Base-by-base conservation (phyloP, 1,140 invertebrate genomes). In the Pseudomyrmex flavicornis region DNA sequence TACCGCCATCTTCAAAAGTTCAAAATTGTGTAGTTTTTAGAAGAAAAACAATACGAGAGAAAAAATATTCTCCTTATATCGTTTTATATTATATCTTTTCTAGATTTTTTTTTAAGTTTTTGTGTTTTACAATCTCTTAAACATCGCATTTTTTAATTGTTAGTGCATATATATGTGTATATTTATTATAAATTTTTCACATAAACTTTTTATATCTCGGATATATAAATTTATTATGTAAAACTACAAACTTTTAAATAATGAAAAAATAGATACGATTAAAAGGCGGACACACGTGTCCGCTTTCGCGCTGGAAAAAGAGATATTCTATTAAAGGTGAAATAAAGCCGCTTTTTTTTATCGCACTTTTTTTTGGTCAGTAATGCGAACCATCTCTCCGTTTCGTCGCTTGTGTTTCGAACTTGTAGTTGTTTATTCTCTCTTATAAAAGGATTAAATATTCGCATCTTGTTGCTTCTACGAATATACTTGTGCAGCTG, bases 321-420 rank as follows among this genome's bases (percentile, higher is more conserved):
- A 13, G 20, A 17, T 69, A 13, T 4, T 15, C 17, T 48, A 44
- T 52, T 48, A 48, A 26, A 68, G 48, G 1, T 15, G 66, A 69
- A 54, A 69, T 69, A 69, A 22, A 69, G 13, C 20, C 13, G 66
- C 12, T 22, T 52, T 35, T 26, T 68, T 69, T 69, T 69, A 69
- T 54, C 48, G 13, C 46, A 22, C 20, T 68, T 8, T 35, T 48
- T 48, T 69, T 54, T 15, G 66, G 12, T 69, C 66, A 48, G 54
- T 69, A 69, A 26, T 35, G 12, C 66, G 48, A 50, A 13, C 13
- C 52, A 69, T 69, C 22, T 69, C 52, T 52, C 66, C 48, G 20
- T 48, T 48, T 52, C 12, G 8, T 52, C 46, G 65, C 46, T 52
- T 54, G 15, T 22, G 46, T 46, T 68, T 10, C 44, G 46, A 48